Conservation (phyloP, 1,140 invertebrate genomes). For the Oryzaephilus surinamensis region DNA sequence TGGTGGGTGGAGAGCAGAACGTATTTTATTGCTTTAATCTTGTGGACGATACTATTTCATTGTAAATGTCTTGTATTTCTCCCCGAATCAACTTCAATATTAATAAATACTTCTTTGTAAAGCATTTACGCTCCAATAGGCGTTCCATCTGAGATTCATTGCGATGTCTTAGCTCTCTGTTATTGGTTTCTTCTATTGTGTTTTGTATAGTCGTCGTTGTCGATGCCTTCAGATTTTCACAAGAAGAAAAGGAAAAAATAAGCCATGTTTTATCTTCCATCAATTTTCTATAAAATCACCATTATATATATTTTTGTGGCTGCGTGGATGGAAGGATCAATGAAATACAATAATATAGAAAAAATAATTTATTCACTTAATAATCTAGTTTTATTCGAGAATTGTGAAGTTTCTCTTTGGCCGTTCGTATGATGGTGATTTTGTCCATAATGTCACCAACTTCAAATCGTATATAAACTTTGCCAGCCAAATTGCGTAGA, state of each 20-base stretch:
- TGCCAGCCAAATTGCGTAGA: background rate
- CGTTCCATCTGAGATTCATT: conserved; percentile 21
- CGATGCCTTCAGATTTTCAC: no score
- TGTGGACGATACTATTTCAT: conserved; percentile 8
- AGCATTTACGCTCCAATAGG: conserved; percentile 20
- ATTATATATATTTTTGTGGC: no score
- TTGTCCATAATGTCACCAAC: conserved; percentile 7
- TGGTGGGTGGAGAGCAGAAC: background rate
- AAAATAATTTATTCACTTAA: no score
- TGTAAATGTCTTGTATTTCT: conserved; percentile 12
- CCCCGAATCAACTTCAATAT: conserved; percentile 18
- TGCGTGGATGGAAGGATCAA: no score
- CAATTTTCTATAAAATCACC: no score
- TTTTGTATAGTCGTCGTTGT: conserved; percentile 2
- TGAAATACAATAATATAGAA: no score
- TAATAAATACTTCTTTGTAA: conserved; percentile 24
- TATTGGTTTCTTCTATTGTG: conserved; percentile 22
- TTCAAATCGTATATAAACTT: conserved; percentile 4
- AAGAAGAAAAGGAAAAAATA: no score
- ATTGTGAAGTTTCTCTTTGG: conserved; percentile 5
- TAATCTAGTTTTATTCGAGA: no score
- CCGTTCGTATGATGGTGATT: conserved; percentile 4
- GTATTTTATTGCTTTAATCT: conserved; percentile 13
- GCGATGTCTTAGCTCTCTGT: conserved; percentile 13
- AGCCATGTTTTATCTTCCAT: no score